Evolutionary conservation across 1,140 invertebrate species (phyloP).

Genomic region (Galleria mellonella): DNA sequence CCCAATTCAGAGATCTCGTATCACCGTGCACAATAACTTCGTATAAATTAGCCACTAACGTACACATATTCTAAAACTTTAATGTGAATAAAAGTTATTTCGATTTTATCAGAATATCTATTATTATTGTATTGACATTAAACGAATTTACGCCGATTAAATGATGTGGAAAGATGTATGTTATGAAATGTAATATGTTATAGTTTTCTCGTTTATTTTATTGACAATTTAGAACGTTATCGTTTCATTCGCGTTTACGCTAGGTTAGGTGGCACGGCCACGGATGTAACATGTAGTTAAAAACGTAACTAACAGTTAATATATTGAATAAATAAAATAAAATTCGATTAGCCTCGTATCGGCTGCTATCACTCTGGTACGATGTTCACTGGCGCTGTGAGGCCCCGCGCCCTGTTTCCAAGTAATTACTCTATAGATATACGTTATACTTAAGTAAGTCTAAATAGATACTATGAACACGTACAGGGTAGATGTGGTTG

Average conservation of each 20-base stretch:
- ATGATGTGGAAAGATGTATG: constrained; percentile 27
- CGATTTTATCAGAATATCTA: constrained; percentile 68
- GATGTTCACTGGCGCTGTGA: constrained; percentile 31
- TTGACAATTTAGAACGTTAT: constrained; percentile 65
- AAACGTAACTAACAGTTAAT: constrained; percentile 37
- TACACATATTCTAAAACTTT: constrained; percentile 70
- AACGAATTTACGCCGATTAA: constrained; percentile 62
- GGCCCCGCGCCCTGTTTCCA: constrained; percentile 22
- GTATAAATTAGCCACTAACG: constrained; percentile 55
- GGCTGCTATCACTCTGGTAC: constrained; percentile 24
- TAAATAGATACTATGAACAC: constrained; percentile 62
- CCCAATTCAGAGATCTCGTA: constrained; percentile 44
- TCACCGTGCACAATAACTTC: constrained; percentile 57
- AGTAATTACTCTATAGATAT: constrained; percentile 57
- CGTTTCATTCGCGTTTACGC: constrained; percentile 61
- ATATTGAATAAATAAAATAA: constrained; percentile 43
- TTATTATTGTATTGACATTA: constrained; percentile 58
- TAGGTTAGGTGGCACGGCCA: constrained; percentile 66
- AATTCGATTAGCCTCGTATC: constrained; percentile 19
- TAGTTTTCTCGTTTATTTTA: constrained; percentile 61
- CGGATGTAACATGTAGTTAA: constrained; percentile 51
- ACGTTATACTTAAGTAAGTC: constrained; percentile 62
- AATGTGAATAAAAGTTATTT: constrained; percentile 71
- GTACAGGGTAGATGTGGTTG: constrained; percentile 70
- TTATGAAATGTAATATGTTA: constrained; percentile 43